Percentiles rank a stretch among this genome's conserved stretches.
Conservation (phyloP, 2,797 vertebrate genomes). For the Lithobates sylvaticus region DNA sequence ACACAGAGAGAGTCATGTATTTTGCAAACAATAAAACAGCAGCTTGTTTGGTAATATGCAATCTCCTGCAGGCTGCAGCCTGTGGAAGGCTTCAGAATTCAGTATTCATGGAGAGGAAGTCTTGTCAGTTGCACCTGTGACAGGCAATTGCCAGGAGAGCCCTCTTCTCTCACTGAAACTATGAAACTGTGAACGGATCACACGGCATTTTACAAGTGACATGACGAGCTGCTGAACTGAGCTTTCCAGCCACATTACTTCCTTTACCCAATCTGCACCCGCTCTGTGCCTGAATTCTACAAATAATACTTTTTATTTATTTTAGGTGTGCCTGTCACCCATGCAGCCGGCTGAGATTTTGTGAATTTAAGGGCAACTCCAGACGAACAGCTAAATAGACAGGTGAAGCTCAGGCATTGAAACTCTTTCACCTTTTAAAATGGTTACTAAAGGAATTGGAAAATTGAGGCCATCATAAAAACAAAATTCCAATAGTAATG, state of each 20-base stretch:
- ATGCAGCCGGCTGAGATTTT: background rate
- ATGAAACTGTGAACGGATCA: conserved; percentile 60
- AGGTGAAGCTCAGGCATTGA: background rate
- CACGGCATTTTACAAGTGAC: conserved; percentile 30
- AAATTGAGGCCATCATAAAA: too few relatives aligned
- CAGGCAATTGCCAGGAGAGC: conserved; percentile 62
- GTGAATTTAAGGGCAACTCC: background rate
- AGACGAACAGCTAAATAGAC: background rate
- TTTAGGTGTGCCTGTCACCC: background rate
- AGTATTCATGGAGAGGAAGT: conserved; percentile 45
- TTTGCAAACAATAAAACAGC: conserved; percentile 28
- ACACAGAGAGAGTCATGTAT: conserved; percentile 9
- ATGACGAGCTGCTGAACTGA: conserved; percentile 53
- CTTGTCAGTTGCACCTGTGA: conserved; percentile 51
- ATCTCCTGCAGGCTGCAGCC: background rate
- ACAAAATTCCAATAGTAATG: too few relatives aligned
- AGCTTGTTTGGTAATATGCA: conserved; percentile 29
- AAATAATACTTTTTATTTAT: conserved; percentile 51
- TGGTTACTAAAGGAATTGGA: too few relatives aligned
- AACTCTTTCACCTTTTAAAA: background rate
- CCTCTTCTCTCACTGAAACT: conserved; percentile 38
- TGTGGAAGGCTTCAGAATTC: conserved; percentile 31
- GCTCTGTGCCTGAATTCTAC: conserved; percentile 36
- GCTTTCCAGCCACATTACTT: conserved; percentile 58
- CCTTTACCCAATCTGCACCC: conserved; percentile 52